Base-by-base conservation (phyloP, 2,888 invertebrate genomes). In the Heliconius cydno region DNA sequence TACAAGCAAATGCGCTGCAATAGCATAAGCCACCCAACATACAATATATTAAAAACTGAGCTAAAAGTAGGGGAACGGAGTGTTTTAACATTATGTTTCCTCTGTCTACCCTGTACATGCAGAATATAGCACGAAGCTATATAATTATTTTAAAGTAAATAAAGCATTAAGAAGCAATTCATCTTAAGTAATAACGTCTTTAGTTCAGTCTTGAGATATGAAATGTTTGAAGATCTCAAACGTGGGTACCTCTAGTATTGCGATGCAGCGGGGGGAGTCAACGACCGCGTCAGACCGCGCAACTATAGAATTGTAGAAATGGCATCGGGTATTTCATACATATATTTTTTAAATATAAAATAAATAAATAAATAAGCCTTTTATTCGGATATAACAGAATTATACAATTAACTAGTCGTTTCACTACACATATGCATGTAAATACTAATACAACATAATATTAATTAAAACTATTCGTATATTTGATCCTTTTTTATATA, bases 211-310 rank as follows among this genome's bases (percentile, higher is more conserved):
- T 70, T 60, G 46, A 71, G 72, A 78, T 78, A 78, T 78, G 77
- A 78, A 73, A 73, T 73, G 65, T 75, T 65, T 63, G 63, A 74
- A 78, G 67, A 52, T 73, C 73, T 77, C 65, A 67, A 74, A 68
- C 74, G 41, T n/a, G 3, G 60, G 60, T 28, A 65, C 65, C 65
- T 52, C 52, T 78, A 66, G 71, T 13, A 71, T 66, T 72, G 72
- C 72, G 30, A 25, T 67, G 76, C 68, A 71, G 78, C 78, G 77
- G 65, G 71, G 70, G 70, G 72, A 79, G 81, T 77, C 77, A 71
- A 68, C 79, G 81, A 81, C 81, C 81, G 81, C 77, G 67, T 66
- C 77, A 79, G 79, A 71, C 74, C 66, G 79, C 71, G 77, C 74
- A 70, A 70, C 75, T 79, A 77, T 72, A 60, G 41, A 75, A 75